phyloP scores from a whole-genome alignment of 2,797 vertebrate species.

The Gymnothorax reevesii region DNA sequence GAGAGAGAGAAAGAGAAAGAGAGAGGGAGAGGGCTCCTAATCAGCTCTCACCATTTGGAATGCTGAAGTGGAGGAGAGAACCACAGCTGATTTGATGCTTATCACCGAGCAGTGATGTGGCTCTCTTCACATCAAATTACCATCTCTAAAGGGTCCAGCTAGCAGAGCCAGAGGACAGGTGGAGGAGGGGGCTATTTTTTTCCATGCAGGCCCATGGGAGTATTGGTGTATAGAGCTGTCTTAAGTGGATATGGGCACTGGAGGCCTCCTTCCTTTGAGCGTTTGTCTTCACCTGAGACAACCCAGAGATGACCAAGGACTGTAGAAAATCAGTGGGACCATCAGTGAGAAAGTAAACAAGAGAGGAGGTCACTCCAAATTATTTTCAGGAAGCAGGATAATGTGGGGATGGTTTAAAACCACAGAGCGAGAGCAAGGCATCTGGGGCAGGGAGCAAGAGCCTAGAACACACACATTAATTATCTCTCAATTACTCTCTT shows the following conservation, averaged over 20 bases:
- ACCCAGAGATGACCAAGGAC: not conserved
- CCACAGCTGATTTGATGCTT: slow-evolving; percentile 52
- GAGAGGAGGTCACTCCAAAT: slow-evolving; percentile 17
- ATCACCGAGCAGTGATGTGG: slow-evolving; percentile 55
- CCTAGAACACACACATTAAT: slow-evolving; percentile 50
- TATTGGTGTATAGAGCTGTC: slow-evolving; percentile 50
- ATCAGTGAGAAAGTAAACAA: slow-evolving; percentile 20
- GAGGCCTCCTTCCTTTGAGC: slow-evolving; percentile 45
- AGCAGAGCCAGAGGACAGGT: slow-evolving; percentile 31
- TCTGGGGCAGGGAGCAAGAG: slow-evolving; percentile 39
- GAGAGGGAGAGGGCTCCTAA: slow-evolving; percentile 34
- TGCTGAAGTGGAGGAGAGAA: slow-evolving; percentile 42
- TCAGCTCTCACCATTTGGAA: slow-evolving; percentile 44
- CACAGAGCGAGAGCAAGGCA: slow-evolving; percentile 39
- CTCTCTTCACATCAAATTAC: slow-evolving; percentile 53
- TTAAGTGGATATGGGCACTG: slow-evolving; percentile 46
- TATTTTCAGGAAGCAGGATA: slow-evolving; percentile 4
- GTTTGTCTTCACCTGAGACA: slow-evolving; percentile 42
- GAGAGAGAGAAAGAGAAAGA: slow-evolving; percentile 1
- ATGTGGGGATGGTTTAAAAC: slow-evolving; percentile 11
- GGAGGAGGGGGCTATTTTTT: slow-evolving; percentile 46
- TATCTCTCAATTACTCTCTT: slow-evolving; percentile 57
- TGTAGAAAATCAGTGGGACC: slow-evolving; percentile 29
- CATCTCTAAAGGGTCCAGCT: slow-evolving; percentile 51
- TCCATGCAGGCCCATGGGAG: slow-evolving; percentile 45